A percentile compares a stretch with the other conserved stretches of the same genome.
These are phyloP conservation scores for Drosophila truncata DNA, from an alignment of 1,140 invertebrate genomes.

Conservation along the genomic window DNA sequence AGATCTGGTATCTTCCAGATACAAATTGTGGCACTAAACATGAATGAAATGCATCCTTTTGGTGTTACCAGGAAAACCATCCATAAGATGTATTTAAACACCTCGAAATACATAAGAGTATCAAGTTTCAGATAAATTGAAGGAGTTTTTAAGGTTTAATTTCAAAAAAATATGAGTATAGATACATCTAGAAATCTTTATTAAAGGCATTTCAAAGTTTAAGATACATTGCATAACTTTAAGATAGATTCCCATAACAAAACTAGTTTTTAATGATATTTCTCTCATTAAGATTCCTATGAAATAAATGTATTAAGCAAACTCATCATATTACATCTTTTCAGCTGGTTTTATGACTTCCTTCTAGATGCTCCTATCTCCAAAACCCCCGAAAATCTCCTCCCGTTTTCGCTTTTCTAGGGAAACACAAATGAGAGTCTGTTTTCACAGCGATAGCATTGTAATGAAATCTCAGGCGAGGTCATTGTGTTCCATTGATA, in stretches of 20 bases:
- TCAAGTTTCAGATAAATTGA: background rate
- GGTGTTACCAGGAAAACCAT: constrained; percentile 4
- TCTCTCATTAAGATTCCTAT: accelerated
- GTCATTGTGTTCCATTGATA: constrained; percentile 46
- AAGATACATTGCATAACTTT: background rate
- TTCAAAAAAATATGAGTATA: too few relatives aligned
- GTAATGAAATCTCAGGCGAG: constrained; percentile 32
- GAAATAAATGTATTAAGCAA: background rate
- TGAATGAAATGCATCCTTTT: constrained; percentile 38
- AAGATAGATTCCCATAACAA: too few relatives aligned
- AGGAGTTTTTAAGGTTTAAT: background rate
- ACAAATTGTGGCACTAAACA: constrained; percentile 14
- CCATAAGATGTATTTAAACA: background rate
- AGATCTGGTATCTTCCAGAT: constrained; percentile 45
- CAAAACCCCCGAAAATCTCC: background rate
- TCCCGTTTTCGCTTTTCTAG: background rate
- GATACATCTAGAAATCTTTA: too few relatives aligned
- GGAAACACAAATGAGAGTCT: constrained; percentile 3
- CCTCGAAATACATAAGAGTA: background rate
- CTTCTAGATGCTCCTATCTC: background rate
- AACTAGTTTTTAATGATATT: too few relatives aligned
- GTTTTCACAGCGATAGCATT: constrained; percentile 3
- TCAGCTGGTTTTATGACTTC: background rate
- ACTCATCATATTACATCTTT: background rate
- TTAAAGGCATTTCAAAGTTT: background rate